Percentiles rank a stretch among this genome's conserved stretches.
phyloP scores from a whole-genome alignment of 2,797 vertebrate species.

The Anomalospiza imberbis region DNA sequence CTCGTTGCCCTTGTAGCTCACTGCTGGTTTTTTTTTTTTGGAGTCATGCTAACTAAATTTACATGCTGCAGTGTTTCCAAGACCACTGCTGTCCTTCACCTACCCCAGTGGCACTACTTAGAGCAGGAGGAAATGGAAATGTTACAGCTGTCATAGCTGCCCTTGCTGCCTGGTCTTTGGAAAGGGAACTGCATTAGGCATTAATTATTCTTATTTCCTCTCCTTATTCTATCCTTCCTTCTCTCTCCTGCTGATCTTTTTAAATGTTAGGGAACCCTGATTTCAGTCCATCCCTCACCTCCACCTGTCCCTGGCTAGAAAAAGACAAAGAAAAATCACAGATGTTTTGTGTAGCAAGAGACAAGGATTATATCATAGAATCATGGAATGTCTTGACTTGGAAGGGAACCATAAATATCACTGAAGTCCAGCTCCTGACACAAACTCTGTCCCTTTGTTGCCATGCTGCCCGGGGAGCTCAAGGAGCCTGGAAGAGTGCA shows the following conservation, averaged over 20 bases:
- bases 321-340: not conserved
- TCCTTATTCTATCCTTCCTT: not conserved
- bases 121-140: conserved; percentile 61
- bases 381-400: not conserved
- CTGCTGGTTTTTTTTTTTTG: not conserved
- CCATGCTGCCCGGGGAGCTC: fast-evolving
- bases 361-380: not conserved
- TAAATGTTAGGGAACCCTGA: conserved; percentile 25
- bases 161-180: conserved; percentile 50
- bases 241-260: conserved; percentile 14
- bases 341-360: not conserved
- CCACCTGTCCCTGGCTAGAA: not conserved
- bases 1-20: conserved; percentile 29
- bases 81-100: conserved; percentile 62
- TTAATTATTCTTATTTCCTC: conserved; percentile 38
- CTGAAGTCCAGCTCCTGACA: not conserved
- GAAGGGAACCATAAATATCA: not conserved
- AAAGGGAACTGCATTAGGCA: conserved; percentile 25
- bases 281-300: not conserved
- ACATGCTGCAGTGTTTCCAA: conserved; percentile 45
- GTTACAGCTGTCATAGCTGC: conserved; percentile 53
- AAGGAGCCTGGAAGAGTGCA: not conserved
- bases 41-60: conserved; percentile 63
- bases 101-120: conserved; percentile 36
- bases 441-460: not conserved